phyloP scores from a whole-genome alignment of 2,113 vertebrate species.

The Romanogobio albipinnatus region DNA sequence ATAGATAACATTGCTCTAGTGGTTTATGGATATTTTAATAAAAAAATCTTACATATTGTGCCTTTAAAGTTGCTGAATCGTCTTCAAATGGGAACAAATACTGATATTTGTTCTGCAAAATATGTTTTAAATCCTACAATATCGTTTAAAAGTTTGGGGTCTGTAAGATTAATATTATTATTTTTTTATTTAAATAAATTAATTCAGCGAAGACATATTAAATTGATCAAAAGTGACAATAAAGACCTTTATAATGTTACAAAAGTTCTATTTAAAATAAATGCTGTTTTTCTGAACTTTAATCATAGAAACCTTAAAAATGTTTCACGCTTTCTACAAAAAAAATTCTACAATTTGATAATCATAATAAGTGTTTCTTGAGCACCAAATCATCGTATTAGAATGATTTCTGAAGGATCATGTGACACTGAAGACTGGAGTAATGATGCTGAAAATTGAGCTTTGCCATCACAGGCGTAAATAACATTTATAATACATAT shows the following conservation, averaged over 20 bases:
- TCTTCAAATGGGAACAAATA: not conserved
- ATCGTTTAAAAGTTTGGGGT: not conserved
- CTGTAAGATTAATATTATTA: not conserved
- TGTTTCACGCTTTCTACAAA: too few relatives aligned
- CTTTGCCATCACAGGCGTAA: not conserved
- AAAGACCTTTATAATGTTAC: too few relatives aligned
- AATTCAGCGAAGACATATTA: not conserved
- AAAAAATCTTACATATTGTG: too few relatives aligned
- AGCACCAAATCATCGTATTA: too few relatives aligned
- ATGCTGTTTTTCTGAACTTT: too few relatives aligned
- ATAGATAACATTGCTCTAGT: too few relatives aligned
- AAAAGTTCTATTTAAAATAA: too few relatives aligned
- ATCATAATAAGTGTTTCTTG: not conserved
- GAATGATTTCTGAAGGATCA: not conserved
- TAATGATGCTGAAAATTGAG: not conserved
- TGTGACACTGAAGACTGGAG: not conserved
- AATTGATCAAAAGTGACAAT: not conserved
- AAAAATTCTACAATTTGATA: not conserved
- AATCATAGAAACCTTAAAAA: too few relatives aligned
- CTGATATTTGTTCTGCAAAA: too few relatives aligned
- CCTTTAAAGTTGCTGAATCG: too few relatives aligned
- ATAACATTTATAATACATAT: not conserved
- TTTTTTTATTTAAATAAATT: too few relatives aligned
- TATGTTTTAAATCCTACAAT: not conserved
- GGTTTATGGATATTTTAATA: too few relatives aligned